Evolutionary conservation across 2,888 invertebrate genomes (phyloP).

Genomic region (Tinea pellionella): DNA sequence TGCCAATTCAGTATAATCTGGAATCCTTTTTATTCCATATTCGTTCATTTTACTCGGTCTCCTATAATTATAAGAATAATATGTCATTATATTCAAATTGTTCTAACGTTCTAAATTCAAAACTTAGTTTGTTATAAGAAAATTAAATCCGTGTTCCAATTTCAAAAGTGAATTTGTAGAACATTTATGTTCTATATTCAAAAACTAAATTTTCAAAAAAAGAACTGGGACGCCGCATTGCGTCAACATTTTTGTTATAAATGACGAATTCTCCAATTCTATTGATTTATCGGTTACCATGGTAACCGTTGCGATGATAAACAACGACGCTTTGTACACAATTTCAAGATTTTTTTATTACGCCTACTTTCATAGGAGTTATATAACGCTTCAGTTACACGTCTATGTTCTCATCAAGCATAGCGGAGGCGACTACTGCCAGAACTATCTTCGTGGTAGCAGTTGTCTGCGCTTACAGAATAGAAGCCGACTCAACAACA

Average conservation of each 20-base stretch:
- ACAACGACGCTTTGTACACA: slow-evolving; percentile 23
- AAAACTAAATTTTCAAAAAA: slow-evolving; percentile 2
- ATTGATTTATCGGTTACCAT: slow-evolving; percentile 53
- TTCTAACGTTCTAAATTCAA: not conserved
- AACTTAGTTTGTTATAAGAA: not conserved
- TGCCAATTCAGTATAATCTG: slow-evolving; percentile 86
- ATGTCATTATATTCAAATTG: too few species aligned
- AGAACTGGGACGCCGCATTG: slow-evolving; percentile 34
- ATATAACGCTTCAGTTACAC: too few species aligned
- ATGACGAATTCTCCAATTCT: slow-evolving; percentile 17
- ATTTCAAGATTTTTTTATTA: too few species aligned
- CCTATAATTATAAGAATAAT: slow-evolving; percentile 39
- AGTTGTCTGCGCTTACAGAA: too few species aligned
- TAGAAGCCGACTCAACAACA: too few species aligned
- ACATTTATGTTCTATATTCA: slow-evolving; percentile 16
- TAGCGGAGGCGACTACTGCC: too few species aligned
- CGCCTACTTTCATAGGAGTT: too few species aligned
- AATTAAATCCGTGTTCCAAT: not conserved
- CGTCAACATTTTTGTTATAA: slow-evolving; percentile 20
- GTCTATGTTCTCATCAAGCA: too few species aligned
- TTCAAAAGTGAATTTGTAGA: slow-evolving; percentile 21
- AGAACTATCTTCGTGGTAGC: too few species aligned
- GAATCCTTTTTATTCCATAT: slow-evolving; percentile 68
- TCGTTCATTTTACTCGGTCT: slow-evolving; percentile 58
- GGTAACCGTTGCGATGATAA: slow-evolving; percentile 42